A percentile compares a stretch with the other conserved stretches of the same genome.
Conservation (phyloP, 2,888 invertebrate species). For the Phyllotreta striolata region DNA sequence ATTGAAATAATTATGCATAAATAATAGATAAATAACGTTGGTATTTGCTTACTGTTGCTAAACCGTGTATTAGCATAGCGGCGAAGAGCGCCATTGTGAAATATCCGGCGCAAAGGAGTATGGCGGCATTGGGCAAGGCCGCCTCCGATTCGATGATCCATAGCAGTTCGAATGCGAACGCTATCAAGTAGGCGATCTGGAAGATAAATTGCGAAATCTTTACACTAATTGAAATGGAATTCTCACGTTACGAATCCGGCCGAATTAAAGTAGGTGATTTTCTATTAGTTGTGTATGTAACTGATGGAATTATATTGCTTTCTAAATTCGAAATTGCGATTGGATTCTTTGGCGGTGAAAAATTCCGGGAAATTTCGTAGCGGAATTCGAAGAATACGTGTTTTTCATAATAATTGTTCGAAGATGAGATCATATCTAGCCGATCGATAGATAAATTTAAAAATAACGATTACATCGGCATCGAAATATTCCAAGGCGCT, state of each 20-base stretch:
- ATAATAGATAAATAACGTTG: neutral
- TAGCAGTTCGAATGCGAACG: slow-evolving; percentile 64
- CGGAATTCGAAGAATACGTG: no score
- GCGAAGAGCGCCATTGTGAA: slow-evolving; percentile 64
- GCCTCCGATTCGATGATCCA: slow-evolving; percentile 62
- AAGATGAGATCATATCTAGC: no score
- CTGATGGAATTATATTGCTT: no score
- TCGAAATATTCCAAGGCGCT: no score
- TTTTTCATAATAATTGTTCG: no score
- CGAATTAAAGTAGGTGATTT: neutral
- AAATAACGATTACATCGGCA: no score
- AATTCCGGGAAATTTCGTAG: no score
- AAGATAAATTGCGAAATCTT: slow-evolving; percentile 43
- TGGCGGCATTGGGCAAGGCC: slow-evolving; percentile 63
- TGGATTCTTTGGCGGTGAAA: no score
- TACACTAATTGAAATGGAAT: neutral
- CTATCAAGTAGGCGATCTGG: slow-evolving; percentile 65
- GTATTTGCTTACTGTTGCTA: slow-evolving; percentile 62
- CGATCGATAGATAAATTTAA: no score
- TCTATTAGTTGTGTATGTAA: no score
- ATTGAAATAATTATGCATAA: slow-evolving; percentile 3
- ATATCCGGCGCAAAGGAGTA: slow-evolving; percentile 63
- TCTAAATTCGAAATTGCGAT: no score
- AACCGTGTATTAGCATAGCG: slow-evolving; percentile 63
- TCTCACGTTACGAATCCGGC: neutral